These are phyloP conservation scores for Drosophila picticornis DNA, from an alignment of 2,888 invertebrate genomes.

Conservation along the genomic window DNA sequence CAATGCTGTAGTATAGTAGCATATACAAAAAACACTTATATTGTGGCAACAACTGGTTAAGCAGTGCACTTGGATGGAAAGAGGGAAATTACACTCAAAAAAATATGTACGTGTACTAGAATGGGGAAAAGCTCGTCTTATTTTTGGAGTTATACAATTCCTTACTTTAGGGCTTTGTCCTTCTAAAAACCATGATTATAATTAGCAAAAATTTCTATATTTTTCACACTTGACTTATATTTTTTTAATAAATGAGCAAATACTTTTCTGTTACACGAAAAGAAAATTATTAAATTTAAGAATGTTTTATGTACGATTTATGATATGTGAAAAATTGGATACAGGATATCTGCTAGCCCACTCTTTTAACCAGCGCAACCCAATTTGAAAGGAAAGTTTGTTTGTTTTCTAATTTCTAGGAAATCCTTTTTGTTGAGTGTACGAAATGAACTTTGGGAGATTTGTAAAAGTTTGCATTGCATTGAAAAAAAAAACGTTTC, in stretches of 20 bases:
- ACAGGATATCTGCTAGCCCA: background rate
- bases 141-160: background rate
- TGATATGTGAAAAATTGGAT: background rate
- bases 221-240: background rate
- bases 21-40: constrained; percentile 7
- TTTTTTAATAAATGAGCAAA: background rate
- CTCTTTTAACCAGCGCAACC: background rate
- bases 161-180: background rate
- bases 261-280: background rate
- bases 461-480: constrained; percentile 23
- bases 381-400: background rate
- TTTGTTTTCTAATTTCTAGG: background rate
- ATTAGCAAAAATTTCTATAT: background rate
- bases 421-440: background rate
- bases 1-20: constrained; percentile 42
- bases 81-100: background rate
- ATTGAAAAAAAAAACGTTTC: constrained; percentile 35
- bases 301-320: background rate
- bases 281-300: background rate
- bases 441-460: constrained; percentile 7
- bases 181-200: background rate
- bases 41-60: constrained; percentile 17
- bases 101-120: background rate
- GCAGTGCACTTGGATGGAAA: constrained; percentile 4
- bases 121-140: background rate